phyloP scores from a whole-genome alignment of 2,113 vertebrate species.

The Percina caprodes region DNA sequence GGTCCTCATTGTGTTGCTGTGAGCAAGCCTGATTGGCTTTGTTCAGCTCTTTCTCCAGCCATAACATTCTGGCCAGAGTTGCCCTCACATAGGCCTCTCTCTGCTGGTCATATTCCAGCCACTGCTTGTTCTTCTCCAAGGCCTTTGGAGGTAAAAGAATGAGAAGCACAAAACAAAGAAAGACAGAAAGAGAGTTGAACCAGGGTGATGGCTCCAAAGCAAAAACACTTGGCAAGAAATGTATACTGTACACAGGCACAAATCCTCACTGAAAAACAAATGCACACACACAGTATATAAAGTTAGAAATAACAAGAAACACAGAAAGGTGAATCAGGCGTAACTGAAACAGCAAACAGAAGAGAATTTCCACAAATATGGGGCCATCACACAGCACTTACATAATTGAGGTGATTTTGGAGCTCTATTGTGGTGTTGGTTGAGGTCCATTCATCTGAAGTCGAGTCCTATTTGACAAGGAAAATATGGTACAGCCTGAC shows the following conservation, averaged over 20 bases:
- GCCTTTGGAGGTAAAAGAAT: constrained; percentile 80
- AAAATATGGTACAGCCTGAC: not conserved
- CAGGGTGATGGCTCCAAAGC: constrained; percentile 29
- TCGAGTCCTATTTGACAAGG: constrained; percentile 42
- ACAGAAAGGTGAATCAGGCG: not conserved
- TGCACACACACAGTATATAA: not conserved
- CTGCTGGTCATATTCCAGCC: constrained; percentile 92
- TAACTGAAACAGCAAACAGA: not conserved
- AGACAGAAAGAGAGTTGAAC: constrained; percentile 30
- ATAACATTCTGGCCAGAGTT: constrained; percentile 85
- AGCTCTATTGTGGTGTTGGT: constrained; percentile 59
- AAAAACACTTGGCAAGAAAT: constrained; percentile 32
- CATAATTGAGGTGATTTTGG: constrained; percentile 86
- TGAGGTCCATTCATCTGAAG: constrained; percentile 64
- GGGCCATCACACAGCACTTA: constrained; percentile 72
- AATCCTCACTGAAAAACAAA: not conserved
- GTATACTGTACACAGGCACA: constrained; percentile 5
- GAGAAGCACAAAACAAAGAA: constrained; percentile 46
- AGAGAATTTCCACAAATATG: not conserved
- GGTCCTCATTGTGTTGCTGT: constrained; percentile 79
- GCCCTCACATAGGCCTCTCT: constrained; percentile 88
- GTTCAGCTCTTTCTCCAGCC: constrained; percentile 86
- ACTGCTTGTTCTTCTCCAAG: constrained; percentile 92
- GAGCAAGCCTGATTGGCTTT: constrained; percentile 62
- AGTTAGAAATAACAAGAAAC: not conserved